Base-by-base conservation (phyloP, 2,797 vertebrate species). In the Molossus alvarezi region DNA sequence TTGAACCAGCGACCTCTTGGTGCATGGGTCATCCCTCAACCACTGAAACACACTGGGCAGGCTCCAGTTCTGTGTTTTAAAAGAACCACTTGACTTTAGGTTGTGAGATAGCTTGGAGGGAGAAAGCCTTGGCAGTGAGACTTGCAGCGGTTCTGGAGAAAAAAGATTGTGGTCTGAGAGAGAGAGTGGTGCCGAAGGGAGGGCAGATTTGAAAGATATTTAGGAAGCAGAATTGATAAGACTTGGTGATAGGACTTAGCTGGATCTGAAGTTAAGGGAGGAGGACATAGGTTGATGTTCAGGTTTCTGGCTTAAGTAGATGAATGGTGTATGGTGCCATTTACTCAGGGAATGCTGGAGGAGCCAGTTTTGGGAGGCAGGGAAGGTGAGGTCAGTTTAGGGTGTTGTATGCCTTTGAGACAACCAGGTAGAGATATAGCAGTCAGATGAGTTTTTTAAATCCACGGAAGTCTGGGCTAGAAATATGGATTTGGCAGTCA, bases 371-470 rank as follows among this genome's bases (percentile, higher is more conserved):
- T 1, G 12, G 60, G 84, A 83, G 33, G 55, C 80, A 86, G 60
- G 18, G 82, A 91, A 90, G 45, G 65, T 65, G 51, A 72, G 45
- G 58, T 77, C 75, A 55, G 21, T 48, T 92, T 85, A 85, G 58
- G 53, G 65, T 67, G 58, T 41, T 83, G 18, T 67, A 58, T 60
- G 57, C 62, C 58, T 96, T 53, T 76, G 71, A 94, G 88, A 84
- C 33, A 75, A 55, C 41, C 80, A 62, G 65, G 41, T 87, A 12
- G 90, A 86, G 58, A 64, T 84, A 41, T 91, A 57, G 65, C 55
- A 14, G 18, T 91, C 33, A 82, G 48, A 10, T 82, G 87, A 87
- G 10, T 67, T 92, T 94, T 92, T 80, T 90, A 87, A 92, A n/a
- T 94, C 41, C 27, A 73, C 77, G 76, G 81, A 65, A 71, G 51